phyloP scores from a whole-genome alignment of 2,113 vertebrate genomes.

The Hemibagrus wyckioides region DNA sequence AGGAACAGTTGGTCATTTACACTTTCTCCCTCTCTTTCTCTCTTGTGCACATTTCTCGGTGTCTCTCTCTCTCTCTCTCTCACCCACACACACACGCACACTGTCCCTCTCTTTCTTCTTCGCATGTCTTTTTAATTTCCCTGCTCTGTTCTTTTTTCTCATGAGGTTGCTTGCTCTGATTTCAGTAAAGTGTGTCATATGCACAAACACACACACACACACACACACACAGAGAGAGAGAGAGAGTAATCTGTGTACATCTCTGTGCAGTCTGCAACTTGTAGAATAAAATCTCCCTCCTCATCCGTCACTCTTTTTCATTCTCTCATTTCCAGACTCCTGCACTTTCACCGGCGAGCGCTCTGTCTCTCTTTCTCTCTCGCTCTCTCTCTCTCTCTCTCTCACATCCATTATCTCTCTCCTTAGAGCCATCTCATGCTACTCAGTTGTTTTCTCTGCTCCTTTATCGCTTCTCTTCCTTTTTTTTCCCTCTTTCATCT shows the following conservation, averaged over 20 bases:
- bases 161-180: conserved; percentile 6
- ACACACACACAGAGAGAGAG: background rate
- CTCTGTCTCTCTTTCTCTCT: background rate
- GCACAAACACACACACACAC: background rate
- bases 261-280: background rate
- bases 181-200: conserved; percentile 33
- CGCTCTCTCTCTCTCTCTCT: background rate
- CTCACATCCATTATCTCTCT: conserved; percentile 5
- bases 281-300: background rate
- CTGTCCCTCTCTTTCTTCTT: background rate
- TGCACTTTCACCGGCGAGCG: background rate
- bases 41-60: background rate
- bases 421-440: background rate
- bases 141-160: background rate
- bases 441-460: background rate
- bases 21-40: background rate
- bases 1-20: background rate
- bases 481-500: background rate
- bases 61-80: background rate
- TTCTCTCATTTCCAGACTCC: background rate
- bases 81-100: too few species aligned
- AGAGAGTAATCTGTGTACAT: background rate
- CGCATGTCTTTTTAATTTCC: background rate
- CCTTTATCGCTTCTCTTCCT: conserved; percentile 12
- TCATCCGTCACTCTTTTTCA: background rate